phyloP scores from a whole-genome alignment of 2,797 vertebrate genomes.

The Esox masquinongy region DNA sequence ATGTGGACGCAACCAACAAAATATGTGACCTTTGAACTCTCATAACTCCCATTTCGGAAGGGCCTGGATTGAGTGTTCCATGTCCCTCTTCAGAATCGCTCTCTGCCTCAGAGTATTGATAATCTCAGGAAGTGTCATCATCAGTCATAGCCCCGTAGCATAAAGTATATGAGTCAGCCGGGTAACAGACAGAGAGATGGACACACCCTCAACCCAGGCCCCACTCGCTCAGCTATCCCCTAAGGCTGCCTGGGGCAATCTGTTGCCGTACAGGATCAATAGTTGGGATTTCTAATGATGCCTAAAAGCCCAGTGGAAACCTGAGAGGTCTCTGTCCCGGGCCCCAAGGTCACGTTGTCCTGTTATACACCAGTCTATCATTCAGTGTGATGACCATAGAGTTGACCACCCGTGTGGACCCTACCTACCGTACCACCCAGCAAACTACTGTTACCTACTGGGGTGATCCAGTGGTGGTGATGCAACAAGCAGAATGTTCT shows the following conservation, averaged over 20 bases:
- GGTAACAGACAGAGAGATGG: slow-evolving; percentile 29
- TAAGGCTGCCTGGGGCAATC: slow-evolving; percentile 54
- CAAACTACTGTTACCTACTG: not conserved
- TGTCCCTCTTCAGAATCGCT: not conserved
- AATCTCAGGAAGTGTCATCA: not conserved
- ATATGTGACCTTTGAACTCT: not conserved
- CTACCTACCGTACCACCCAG: not conserved
- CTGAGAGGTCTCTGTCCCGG: slow-evolving; percentile 49
- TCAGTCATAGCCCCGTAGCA: slow-evolving; percentile 39
- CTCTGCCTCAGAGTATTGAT: slow-evolving; percentile 24
- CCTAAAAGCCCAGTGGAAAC: slow-evolving; percentile 74
- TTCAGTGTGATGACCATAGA: slow-evolving; percentile 6
- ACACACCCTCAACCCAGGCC: slow-evolving; percentile 3
- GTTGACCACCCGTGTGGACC: not conserved
- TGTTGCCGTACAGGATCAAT: slow-evolving; percentile 70
- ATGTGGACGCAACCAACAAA: too few relatives aligned
- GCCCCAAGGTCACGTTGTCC: slow-evolving; percentile 28
- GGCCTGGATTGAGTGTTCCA: not conserved
- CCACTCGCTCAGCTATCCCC: slow-evolving; percentile 37
- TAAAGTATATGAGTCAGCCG: slow-evolving; percentile 15
- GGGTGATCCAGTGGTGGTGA: not conserved
- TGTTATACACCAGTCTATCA: slow-evolving; percentile 21
- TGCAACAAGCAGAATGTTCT: not conserved
- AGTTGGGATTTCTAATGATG: slow-evolving; percentile 62
- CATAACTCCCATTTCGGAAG: not conserved